These are phyloP conservation scores for Mystacides longicornis DNA, from an alignment of 2,888 invertebrate genomes.

Conservation along the genomic window DNA sequence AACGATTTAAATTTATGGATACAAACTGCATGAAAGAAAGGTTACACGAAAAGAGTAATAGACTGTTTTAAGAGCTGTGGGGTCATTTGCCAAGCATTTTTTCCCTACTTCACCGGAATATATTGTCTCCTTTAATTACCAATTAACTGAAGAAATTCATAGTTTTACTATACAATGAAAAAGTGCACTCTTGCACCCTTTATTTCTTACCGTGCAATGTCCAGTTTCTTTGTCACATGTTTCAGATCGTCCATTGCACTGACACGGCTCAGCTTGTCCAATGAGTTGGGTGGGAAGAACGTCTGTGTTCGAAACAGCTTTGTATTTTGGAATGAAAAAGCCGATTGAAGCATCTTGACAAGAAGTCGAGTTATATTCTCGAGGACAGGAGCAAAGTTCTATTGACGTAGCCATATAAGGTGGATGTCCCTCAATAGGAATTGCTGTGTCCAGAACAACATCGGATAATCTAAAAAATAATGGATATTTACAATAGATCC, in stretches of 20 bases:
- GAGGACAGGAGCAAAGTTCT: conserved; percentile 80
- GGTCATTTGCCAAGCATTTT: too few relatives aligned
- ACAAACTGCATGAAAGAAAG: too few relatives aligned
- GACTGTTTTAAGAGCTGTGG: too few relatives aligned
- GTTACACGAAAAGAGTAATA: too few relatives aligned
- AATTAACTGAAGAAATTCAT: too few relatives aligned
- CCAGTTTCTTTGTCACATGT: conserved; percentile 81
- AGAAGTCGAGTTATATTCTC: conserved; percentile 74
- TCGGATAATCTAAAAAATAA: conserved; percentile 60
- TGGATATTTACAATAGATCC: too few relatives aligned
- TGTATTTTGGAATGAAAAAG: conserved; percentile 60
- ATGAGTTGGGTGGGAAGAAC: conserved; percentile 72
- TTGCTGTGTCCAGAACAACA: conserved; percentile 76
- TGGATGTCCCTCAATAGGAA: conserved; percentile 57
- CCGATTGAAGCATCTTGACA: conserved; percentile 86
- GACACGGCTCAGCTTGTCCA: conserved; percentile 71
- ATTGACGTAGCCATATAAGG: conserved; percentile 70
- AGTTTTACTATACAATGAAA: too few relatives aligned
- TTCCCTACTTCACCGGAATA: too few relatives aligned
- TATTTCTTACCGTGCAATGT: conserved; percentile 70
- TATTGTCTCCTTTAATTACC: too few relatives aligned
- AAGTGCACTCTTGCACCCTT: too few relatives aligned
- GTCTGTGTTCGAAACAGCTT: conserved; percentile 46
- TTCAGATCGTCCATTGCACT: conserved; percentile 71
- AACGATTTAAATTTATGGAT: too few relatives aligned